Conservation (phyloP, 2,888 invertebrate species). For the Rapana venosa region DNA sequence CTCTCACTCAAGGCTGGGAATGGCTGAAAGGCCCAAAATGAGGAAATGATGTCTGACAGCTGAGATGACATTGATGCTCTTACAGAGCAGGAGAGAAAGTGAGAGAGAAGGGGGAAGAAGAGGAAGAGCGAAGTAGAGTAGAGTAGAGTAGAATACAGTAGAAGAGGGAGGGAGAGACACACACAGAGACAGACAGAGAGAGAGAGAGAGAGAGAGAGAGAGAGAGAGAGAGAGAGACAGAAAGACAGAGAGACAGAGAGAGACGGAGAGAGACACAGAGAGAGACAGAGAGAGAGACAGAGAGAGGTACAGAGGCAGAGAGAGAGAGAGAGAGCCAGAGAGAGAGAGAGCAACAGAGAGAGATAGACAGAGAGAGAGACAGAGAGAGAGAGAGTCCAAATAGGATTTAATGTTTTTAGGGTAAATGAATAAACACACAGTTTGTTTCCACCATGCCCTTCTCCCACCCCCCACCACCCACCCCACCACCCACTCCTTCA, state of each 20-base stretch:
- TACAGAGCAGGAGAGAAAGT: no score
- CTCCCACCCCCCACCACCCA: no score
- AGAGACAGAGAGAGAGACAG: background rate
- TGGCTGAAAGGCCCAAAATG: no score
- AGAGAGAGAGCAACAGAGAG: background rate
- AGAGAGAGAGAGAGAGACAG: background rate
- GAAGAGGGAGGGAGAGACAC: slow-evolving; percentile 2
- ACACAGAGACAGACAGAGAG: slow-evolving; percentile 3
- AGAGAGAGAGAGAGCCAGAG: slow-evolving; percentile 1
- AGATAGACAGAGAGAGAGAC: background rate
- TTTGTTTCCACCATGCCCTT: no score
- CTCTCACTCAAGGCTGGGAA: no score
- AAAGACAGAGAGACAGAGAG: background rate
- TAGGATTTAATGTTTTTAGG: no score
- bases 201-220: background rate
- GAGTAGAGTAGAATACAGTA: background rate
- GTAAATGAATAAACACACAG: no score
- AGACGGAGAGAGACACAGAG: background rate
- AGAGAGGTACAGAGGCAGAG: background rate
- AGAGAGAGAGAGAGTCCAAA: slow-evolving; percentile 4
- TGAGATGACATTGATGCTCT: no score
- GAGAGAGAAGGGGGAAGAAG: background rate
- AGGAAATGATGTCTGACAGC: no score
- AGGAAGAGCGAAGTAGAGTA: background rate
- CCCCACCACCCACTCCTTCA: no score